Percentiles rank a stretch among this genome's conserved stretches.
Conservation (phyloP, 2,797 vertebrate species). For the Microctenopoma stevenorrisi region DNA sequence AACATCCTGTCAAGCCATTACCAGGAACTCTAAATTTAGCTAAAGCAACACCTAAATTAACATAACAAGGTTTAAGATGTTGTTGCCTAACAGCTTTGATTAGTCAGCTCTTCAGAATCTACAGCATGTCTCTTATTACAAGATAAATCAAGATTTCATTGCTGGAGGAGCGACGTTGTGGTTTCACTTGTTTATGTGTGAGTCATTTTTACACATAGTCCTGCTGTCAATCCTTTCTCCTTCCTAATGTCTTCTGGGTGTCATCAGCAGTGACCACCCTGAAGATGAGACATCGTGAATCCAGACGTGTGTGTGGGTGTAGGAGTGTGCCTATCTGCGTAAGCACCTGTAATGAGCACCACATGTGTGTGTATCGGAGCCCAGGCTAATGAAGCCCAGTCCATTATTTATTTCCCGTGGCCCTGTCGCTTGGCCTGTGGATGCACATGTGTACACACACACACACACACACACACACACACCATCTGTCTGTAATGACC, state of each 20-base stretch:
- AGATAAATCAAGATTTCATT: slow-evolving; percentile 31
- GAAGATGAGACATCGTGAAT: slow-evolving; percentile 76
- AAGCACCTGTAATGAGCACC: slow-evolving; percentile 83
- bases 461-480: slow-evolving; percentile 46
- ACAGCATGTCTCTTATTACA: slow-evolving; percentile 35
- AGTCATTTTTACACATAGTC: slow-evolving; percentile 35
- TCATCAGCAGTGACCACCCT: slow-evolving; percentile 76
- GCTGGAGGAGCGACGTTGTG: slow-evolving; percentile 22
- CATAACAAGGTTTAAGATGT: slow-evolving; percentile 26
- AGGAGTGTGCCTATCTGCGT: slow-evolving; percentile 52
- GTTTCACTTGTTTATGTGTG: slow-evolving; percentile 48
- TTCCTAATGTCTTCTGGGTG: slow-evolving; percentile 51
- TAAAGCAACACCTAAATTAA: slow-evolving; percentile 18
- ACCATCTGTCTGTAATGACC: slow-evolving; percentile 86
- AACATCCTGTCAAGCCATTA: slow-evolving; percentile 1
- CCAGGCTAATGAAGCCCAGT: slow-evolving; percentile 80
- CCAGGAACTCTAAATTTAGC: slow-evolving; percentile 17
- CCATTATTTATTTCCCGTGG: slow-evolving; percentile 84
- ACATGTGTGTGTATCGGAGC: slow-evolving; percentile 81
- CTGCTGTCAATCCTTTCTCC: slow-evolving; percentile 22
- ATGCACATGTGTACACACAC: slow-evolving; percentile 83
- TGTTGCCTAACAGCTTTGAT: slow-evolving; percentile 30
- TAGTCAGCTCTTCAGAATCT: slow-evolving; percentile 33
- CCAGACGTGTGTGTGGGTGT: slow-evolving; percentile 55
- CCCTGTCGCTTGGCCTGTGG: slow-evolving; percentile 73